Percentiles rank a stretch among this genome's conserved stretches.
Conservation (phyloP, 92 coral and sea anemone genomes). For the Actinernus sp. region DNA sequence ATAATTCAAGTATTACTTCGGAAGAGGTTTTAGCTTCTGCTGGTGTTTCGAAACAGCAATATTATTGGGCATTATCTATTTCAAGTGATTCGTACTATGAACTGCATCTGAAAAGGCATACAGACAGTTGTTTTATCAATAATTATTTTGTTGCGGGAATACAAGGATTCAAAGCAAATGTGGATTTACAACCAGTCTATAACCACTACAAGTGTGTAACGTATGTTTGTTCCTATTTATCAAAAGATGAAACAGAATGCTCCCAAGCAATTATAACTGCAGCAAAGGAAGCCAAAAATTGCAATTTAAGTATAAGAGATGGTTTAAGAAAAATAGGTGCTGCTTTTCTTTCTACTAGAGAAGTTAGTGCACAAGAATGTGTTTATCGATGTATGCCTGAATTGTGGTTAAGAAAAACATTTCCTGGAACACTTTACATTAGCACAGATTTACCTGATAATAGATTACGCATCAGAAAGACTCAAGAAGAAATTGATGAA, state of each 20-base stretch:
- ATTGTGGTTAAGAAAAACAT: slow-evolving; percentile 69
- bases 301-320: slow-evolving; percentile 17
- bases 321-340: slow-evolving; percentile 58
- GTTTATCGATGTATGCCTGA: slow-evolving; percentile 70
- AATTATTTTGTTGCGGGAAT: slow-evolving; percentile 38
- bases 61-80: slow-evolving; percentile 55
- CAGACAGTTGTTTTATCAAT: slow-evolving; percentile 47
- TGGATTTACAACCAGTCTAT: slow-evolving; percentile 61
- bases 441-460: slow-evolving; percentile 66
- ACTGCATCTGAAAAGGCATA: slow-evolving; percentile 31
- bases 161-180: slow-evolving; percentile 39
- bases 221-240: slow-evolving; percentile 34
- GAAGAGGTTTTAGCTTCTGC: slow-evolving; percentile 27
- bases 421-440: slow-evolving; percentile 63
- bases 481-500: too few relatives aligned
- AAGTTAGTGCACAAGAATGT: slow-evolving; percentile 64
- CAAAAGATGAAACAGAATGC: slow-evolving; percentile 54
- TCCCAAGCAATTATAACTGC: slow-evolving; percentile 73
- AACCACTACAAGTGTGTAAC: slow-evolving; percentile 61
- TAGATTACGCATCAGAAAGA: slow-evolving; percentile 58
- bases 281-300: slow-evolving; percentile 60
- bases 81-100: slow-evolving; percentile 46
- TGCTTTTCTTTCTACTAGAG: slow-evolving; percentile 63
- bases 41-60: slow-evolving; percentile 28
- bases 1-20: slow-evolving; percentile 14